phyloP scores from a whole-genome alignment of 2,113 vertebrate species.

The Podilymbus podiceps region DNA sequence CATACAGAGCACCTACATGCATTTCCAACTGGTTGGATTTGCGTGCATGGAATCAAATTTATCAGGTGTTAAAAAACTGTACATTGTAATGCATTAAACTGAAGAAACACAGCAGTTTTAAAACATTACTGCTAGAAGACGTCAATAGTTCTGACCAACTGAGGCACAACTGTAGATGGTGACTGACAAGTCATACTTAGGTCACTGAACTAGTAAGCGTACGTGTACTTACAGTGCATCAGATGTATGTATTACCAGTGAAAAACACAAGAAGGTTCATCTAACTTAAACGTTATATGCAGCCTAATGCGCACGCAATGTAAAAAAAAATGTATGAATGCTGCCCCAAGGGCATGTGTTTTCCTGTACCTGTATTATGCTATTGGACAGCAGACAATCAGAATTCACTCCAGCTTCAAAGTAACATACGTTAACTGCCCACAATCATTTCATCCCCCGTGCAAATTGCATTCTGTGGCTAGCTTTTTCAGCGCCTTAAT shows the following conservation, averaged over 20 bases:
- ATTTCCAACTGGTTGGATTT: neutral
- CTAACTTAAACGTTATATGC: slow-evolving; percentile 59
- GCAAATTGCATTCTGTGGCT: slow-evolving; percentile 75
- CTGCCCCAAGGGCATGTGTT: slow-evolving; percentile 22
- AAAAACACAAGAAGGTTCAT: slow-evolving; percentile 17
- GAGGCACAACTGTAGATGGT: neutral
- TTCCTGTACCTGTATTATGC: slow-evolving; percentile 52
- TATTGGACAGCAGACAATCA: slow-evolving; percentile 46
- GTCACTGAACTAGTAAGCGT: slow-evolving; percentile 29
- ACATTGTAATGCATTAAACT: neutral
- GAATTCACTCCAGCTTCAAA: slow-evolving; percentile 68
- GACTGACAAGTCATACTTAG: slow-evolving; percentile 9
- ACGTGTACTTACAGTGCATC: slow-evolving; percentile 56
- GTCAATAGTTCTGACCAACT: neutral
- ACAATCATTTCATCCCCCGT: slow-evolving; percentile 56
- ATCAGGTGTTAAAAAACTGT: neutral
- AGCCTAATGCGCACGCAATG: slow-evolving; percentile 66
- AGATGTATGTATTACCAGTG: slow-evolving; percentile 25
- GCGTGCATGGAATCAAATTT: neutral
- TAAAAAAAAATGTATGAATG: slow-evolving; percentile 64
- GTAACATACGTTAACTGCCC: slow-evolving; percentile 37
- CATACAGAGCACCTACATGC: neutral
- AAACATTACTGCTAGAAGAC: neutral
- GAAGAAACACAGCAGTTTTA: slow-evolving; percentile 10
- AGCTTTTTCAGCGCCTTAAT: slow-evolving; percentile 79